Base-by-base conservation (phyloP, 2,797 vertebrate species). In the Sebastes taczanowskii region DNA sequence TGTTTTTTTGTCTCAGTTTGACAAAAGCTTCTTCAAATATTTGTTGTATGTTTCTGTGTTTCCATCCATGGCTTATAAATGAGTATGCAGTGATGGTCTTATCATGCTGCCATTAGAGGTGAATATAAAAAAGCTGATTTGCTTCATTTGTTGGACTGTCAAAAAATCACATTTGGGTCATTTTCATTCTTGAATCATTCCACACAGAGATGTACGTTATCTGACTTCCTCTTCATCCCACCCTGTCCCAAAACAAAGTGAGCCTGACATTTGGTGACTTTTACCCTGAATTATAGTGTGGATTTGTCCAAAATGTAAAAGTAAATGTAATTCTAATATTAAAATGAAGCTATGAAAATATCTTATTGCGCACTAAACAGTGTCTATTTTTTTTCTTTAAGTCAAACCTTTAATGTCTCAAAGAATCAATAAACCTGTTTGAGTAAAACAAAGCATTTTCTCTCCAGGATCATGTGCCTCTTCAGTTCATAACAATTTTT, bases 281-380 rank as follows among this genome's bases (percentile, higher is more conserved):
- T 94, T 92, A 93, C 87, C 90, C 92, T 93, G 89, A 90, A 91
- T 87, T 93, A 94, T 93, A 90, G 86, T 93, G 90, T 93, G 93
- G 88, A 92, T 95, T 95, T 95, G 94, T 95, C 93, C 92, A 94
- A 94, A 94, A 94, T 95, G 93, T 95, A 94, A 94, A 93, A 95
- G 89, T 94, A 92, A 95, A 94, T 96, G 94, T 95, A 92, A 95
- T 93, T 95, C 92, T 92, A 90, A 94, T 87, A 93, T 93, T 93
- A 92, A 94, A 94, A 94, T 84, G 80, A 92, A 94, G 87, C 92
- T 93, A 93, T 94, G 80, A 92, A 89, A 92, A 89, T 87, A 91
- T 71, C n/a, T 73, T 71, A 65, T 64, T 84, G 86, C 30, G 32
- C 79, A 77, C 78, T 78, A 75, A 86, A 78, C 34, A 23, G 86